Evolutionary conservation across 2,113 vertebrate species (phyloP), one percentile per base, ranked within the genome.

Genomic region (Pagrus major): DNA sequence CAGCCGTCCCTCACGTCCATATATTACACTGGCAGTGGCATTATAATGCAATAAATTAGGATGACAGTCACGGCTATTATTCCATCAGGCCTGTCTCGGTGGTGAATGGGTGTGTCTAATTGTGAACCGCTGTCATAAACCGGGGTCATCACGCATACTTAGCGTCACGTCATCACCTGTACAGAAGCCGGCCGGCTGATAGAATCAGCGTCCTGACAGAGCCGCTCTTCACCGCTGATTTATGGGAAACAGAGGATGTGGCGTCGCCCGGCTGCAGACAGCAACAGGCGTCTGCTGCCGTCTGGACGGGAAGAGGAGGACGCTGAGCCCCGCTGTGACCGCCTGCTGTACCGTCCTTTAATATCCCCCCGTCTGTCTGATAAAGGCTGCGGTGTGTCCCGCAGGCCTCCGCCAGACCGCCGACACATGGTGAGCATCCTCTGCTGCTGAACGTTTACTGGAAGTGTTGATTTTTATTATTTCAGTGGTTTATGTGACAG

Each of bases 171-270:
- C 80, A 33, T 87, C 77, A 79, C 77, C 68, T 72, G 69, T 11
- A 6, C 49, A 80, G 61, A 33, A 18, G 60, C n/a, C 29, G 0
- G 25, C 1, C 16, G 16, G 0, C 76, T 68, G 89, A 90, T 88
- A 89, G 33, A 41, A 91, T 89, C 88, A 31, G 76, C 3, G 21
- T 25, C 75, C 78, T 64, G 88, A 71, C 88, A 82, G 63, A 14
- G 46, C 74, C 42, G 71, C 64, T 75, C 29, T 44, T 46, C 6
- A 4, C 55, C 3, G 1, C 7, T 88, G 88, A 90, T 92, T 90
- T 81, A 90, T 86, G 86, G 74, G 41, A 27, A 49, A 12, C 33
- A 72, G 31, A 88, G 77, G 87, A 88, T 83, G 87, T 84, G 76
- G 51, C n/a, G 39, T 78, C 27, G 35, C 69, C 68, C 31, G 71